A percentile compares a stretch with the other conserved stretches of the same genome.
Evolutionary conservation across 2,888 invertebrate species (phyloP).

Genomic region (Acholoe squamosa): DNA sequence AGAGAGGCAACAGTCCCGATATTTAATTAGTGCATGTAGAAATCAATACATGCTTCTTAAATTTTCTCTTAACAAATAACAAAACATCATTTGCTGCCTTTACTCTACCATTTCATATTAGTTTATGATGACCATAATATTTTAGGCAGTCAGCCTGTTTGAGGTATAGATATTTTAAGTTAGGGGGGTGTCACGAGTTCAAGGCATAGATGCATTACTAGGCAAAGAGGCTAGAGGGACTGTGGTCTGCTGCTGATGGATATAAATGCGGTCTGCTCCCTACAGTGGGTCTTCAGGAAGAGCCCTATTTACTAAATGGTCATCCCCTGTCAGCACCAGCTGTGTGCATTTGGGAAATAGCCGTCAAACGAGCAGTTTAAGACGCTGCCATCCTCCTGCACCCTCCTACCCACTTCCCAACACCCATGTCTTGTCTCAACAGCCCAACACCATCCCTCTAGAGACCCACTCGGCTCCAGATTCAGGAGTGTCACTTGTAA

Average conservation of each 20-base stretch:
- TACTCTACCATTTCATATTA: too few relatives aligned
- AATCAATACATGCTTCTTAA: too few relatives aligned
- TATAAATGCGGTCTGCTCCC: not conserved
- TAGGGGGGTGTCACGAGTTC: not conserved
- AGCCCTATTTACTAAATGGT: conserved; percentile 28
- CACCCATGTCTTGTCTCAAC: not conserved
- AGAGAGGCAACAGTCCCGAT: too few relatives aligned
- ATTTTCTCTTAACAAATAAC: too few relatives aligned
- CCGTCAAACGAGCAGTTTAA: conserved; percentile 22
- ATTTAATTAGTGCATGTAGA: too few relatives aligned
- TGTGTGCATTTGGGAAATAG: conserved; percentile 14
- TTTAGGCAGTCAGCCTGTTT: too few relatives aligned
- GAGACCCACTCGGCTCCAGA: conserved; percentile 11
- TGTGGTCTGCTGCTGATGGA: not conserved
- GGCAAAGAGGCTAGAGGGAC: too few relatives aligned
- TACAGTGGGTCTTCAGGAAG: not conserved
- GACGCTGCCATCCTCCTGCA: not conserved
- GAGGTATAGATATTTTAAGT: not conserved
- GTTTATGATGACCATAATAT: too few relatives aligned
- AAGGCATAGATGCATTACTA: not conserved
- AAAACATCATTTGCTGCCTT: too few relatives aligned
- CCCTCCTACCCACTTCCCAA: not conserved
- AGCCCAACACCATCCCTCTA: not conserved
- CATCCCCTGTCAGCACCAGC: conserved; percentile 18
- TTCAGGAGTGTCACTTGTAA: conserved; percentile 52